phyloP scores from a whole-genome alignment of 2,113 vertebrate genomes.

The Sinocyclocheilus anophthalmus region DNA sequence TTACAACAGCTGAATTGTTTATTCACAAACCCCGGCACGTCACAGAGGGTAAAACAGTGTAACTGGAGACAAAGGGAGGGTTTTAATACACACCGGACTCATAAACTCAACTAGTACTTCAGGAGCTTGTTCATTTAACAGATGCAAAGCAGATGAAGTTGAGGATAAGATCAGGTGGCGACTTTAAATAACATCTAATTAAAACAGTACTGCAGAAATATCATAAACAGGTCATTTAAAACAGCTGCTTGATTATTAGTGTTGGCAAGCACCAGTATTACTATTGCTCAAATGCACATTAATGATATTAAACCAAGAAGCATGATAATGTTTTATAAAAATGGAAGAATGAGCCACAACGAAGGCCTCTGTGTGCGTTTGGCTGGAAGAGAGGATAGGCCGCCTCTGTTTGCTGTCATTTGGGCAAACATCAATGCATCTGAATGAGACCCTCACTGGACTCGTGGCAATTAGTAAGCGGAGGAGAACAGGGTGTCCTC shows the following conservation, averaged over 20 bases:
- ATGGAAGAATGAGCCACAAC: slow-evolving; percentile 45
- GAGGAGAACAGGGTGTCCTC: slow-evolving; percentile 38
- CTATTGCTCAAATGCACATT: background rate
- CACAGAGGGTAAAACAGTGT: slow-evolving; percentile 44
- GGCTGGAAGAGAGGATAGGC: slow-evolving; percentile 55
- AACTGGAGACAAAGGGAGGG: slow-evolving; percentile 40
- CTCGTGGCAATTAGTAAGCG: slow-evolving; percentile 48
- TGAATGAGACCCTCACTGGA: slow-evolving; percentile 51
- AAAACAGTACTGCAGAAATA: background rate
- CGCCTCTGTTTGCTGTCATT: slow-evolving; percentile 62
- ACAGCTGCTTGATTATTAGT: background rate
- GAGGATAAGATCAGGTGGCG: slow-evolving; percentile 37
- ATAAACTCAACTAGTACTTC: slow-evolving; percentile 47
- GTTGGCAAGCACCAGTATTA: background rate
- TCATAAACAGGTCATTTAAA: background rate
- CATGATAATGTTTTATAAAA: background rate
- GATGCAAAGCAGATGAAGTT: slow-evolving; percentile 6
- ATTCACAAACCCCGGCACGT: slow-evolving; percentile 21
- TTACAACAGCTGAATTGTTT: slow-evolving; percentile 55
- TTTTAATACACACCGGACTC: slow-evolving; percentile 32
- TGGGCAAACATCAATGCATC: slow-evolving; percentile 56
- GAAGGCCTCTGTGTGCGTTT: slow-evolving; percentile 61
- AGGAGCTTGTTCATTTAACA: slow-evolving; percentile 40
- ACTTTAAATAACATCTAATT: slow-evolving; percentile 8
- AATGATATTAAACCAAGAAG: background rate